These are phyloP conservation scores for Danio jaintianensis DNA, from an alignment of 2,797 vertebrate species.

Conservation along the genomic window DNA sequence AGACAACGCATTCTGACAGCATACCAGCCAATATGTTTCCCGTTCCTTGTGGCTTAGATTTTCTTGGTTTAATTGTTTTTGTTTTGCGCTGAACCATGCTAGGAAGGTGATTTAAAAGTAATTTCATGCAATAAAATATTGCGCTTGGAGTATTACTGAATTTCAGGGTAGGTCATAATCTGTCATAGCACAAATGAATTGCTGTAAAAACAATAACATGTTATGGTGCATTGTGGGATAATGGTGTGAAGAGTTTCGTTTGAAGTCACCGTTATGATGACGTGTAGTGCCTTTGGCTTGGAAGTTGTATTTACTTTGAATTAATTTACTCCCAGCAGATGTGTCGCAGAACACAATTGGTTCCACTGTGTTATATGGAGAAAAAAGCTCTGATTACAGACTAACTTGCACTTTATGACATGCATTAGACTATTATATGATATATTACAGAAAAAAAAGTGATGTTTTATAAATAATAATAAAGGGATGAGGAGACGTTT, in stretches of 20 bases:
- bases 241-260: not conserved
- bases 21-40: not conserved
- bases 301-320: slow-evolving; percentile 18
- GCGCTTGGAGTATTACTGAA: not conserved
- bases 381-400: slow-evolving; percentile 13
- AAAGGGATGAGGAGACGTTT: slow-evolving; percentile 7
- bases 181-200: not conserved
- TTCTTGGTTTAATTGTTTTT: not conserved
- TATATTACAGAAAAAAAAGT: not conserved
- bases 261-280: slow-evolving; percentile 6
- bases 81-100: not conserved
- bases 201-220: slow-evolving; percentile 10
- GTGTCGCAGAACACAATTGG: slow-evolving; percentile 1
- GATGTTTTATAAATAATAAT: not conserved
- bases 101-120: not conserved
- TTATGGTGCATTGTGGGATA: not conserved
- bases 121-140: not conserved
- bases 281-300: slow-evolving; percentile 2
- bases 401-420: not conserved
- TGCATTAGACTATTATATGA: not conserved
- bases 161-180: not conserved
- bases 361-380: not conserved
- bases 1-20: not conserved
- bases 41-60: not conserved
- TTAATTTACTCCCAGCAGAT: slow-evolving; percentile 11